phyloP scores from a whole-genome alignment of 35 echinoderm and acorn worm genomes.

The Amphiura filiformis region DNA sequence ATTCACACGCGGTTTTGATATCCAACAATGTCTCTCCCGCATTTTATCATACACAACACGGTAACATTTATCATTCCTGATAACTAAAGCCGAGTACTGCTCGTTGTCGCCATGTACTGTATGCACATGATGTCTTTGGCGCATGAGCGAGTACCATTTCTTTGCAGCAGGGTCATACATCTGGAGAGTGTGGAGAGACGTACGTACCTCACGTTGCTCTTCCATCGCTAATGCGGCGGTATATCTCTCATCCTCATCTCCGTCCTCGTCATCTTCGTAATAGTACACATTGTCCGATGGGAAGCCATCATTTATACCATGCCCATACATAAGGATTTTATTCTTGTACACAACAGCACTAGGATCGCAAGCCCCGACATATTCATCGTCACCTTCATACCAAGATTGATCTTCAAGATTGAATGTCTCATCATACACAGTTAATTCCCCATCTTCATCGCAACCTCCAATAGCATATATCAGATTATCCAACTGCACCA shows the following conservation, averaged over 20 bases:
- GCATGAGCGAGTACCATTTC: constrained; percentile 1
- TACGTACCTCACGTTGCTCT: not conserved
- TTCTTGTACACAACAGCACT: not conserved
- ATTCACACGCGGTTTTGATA: not conserved
- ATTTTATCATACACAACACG: not conserved
- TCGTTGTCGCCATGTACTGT: not conserved
- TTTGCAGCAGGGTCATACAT: not conserved
- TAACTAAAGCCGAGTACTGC: not conserved
- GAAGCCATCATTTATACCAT: not conserved
- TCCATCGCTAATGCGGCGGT: not conserved
- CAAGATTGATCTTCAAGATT: not conserved
- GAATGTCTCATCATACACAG: not conserved
- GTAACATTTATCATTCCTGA: not conserved
- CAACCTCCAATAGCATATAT: not conserved
- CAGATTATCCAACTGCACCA: not conserved
- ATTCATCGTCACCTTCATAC: not conserved
- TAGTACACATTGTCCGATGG: not conserved
- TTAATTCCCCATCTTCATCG: not conserved
- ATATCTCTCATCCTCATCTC: not conserved
- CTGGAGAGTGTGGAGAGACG: not conserved
- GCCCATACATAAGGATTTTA: not conserved
- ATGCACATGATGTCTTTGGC: not conserved
- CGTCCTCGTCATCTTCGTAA: not conserved
- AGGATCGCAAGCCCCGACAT: not conserved
- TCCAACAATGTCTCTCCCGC: not conserved